A percentile compares a stretch with the other conserved stretches of the same genome.
Conservation (phyloP, 2,797 vertebrate genomes). For the Glossophaga mutica region DNA sequence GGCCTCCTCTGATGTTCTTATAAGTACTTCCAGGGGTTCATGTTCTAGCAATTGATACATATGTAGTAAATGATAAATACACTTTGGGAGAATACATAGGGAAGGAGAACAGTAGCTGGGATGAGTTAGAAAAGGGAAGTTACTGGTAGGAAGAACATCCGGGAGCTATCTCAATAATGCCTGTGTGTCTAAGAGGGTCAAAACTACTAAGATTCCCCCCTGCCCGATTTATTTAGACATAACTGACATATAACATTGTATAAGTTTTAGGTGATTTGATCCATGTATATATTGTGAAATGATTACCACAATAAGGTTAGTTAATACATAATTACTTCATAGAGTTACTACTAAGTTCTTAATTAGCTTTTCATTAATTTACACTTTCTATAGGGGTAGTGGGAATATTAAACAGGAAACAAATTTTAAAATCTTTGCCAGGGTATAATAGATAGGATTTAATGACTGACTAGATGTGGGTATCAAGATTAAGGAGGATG, state of each 20-base stretch:
- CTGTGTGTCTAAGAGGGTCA: neutral
- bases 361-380: neutral
- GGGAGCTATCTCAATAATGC: neutral
- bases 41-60: neutral
- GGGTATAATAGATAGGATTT: neutral
- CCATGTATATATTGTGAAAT: neutral
- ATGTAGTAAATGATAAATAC: neutral
- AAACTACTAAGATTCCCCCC: neutral
- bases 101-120: neutral
- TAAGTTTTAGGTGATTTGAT: neutral
- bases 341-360: neutral
- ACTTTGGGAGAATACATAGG: neutral
- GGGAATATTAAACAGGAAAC: neutral
- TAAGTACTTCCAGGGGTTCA: neutral
- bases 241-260: neutral
- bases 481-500: slow-evolving; percentile 19
- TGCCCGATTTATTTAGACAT: neutral
- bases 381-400: neutral
- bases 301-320: neutral
- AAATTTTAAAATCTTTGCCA: slow-evolving; percentile 6
- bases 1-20: neutral
- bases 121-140: neutral
- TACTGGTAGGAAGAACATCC: neutral
- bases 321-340: neutral
- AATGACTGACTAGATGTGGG: neutral